These are phyloP conservation scores for Epinephelus cyanopodus DNA, from an alignment of 2,113 vertebrate species.

Conservation along the genomic window DNA sequence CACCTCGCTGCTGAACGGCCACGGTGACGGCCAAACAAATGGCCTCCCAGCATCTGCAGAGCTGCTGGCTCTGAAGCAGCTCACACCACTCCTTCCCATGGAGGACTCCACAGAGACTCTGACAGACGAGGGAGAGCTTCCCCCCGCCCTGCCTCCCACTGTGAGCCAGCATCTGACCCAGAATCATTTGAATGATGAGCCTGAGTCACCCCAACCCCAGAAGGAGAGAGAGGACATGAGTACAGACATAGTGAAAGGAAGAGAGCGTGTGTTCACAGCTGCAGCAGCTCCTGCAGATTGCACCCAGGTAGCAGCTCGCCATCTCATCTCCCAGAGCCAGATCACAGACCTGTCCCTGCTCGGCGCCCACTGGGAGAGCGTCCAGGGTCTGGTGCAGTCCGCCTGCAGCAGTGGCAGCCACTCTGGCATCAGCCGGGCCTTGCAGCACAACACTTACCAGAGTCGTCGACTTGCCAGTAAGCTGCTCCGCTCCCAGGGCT, in stretches of 20 bases:
- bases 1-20: slow-evolving; percentile 30
- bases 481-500: slow-evolving; percentile 84
- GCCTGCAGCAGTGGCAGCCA: slow-evolving; percentile 83
- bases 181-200: slow-evolving; percentile 17
- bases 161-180: slow-evolving; percentile 19
- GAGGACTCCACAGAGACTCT: slow-evolving; percentile 85
- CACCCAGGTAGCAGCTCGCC: slow-evolving; percentile 76
- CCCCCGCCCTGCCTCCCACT: background rate
- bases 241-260: slow-evolving; percentile 54
- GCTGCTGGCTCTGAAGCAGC: slow-evolving; percentile 66
- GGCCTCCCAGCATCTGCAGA: slow-evolving; percentile 34
- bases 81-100: slow-evolving; percentile 60
- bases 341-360: slow-evolving; percentile 91
- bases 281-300: slow-evolving; percentile 74
- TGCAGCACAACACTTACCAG: slow-evolving; percentile 88
- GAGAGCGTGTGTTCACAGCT: slow-evolving; percentile 27
- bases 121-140: slow-evolving; percentile 72
- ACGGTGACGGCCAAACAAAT: slow-evolving; percentile 4
- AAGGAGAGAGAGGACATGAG: slow-evolving; percentile 59
- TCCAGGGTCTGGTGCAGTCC: slow-evolving; percentile 92
- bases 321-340: slow-evolving; percentile 89
- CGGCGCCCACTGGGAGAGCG: slow-evolving; percentile 93
- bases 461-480: slow-evolving; percentile 87
- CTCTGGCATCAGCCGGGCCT: slow-evolving; percentile 79
- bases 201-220: slow-evolving; percentile 43